These are phyloP conservation scores for Alouatta palliata DNA, from an alignment of 2,113 vertebrate genomes.

Conservation along the genomic window DNA sequence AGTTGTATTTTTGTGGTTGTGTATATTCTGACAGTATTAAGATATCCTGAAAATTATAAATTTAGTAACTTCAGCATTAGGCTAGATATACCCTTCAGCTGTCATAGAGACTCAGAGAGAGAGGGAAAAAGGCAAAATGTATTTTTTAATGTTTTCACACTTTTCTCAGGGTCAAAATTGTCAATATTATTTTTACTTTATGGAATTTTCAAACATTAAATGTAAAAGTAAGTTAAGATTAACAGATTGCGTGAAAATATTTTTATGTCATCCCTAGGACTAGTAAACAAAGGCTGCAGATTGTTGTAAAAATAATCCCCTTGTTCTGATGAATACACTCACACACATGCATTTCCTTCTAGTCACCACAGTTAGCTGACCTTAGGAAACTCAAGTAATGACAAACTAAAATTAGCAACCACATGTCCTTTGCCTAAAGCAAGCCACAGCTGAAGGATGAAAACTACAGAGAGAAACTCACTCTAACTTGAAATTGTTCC, in stretches of 20 bases:
- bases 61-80: not conserved
- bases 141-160: not conserved
- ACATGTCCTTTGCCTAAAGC: constrained; percentile 29
- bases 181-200: not conserved
- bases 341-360: not conserved
- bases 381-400: constrained; percentile 6
- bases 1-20: not conserved
- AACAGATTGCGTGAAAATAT: not conserved
- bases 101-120: not conserved
- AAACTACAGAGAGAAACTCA: not conserved
- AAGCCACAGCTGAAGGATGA: not conserved
- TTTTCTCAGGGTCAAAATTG: not conserved
- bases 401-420: constrained; percentile 48
- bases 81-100: not conserved
- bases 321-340: not conserved
- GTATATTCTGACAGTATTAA: not conserved
- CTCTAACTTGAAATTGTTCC: not conserved
- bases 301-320: not conserved
- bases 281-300: not conserved
- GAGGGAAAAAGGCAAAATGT: not conserved
- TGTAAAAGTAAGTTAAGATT: not conserved
- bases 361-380: not conserved
- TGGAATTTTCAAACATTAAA: not conserved
- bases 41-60: not conserved
- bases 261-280: not conserved